phyloP scores from a whole-genome alignment of 2,113 vertebrate species.

The Melanerpes aurifrons region DNA sequence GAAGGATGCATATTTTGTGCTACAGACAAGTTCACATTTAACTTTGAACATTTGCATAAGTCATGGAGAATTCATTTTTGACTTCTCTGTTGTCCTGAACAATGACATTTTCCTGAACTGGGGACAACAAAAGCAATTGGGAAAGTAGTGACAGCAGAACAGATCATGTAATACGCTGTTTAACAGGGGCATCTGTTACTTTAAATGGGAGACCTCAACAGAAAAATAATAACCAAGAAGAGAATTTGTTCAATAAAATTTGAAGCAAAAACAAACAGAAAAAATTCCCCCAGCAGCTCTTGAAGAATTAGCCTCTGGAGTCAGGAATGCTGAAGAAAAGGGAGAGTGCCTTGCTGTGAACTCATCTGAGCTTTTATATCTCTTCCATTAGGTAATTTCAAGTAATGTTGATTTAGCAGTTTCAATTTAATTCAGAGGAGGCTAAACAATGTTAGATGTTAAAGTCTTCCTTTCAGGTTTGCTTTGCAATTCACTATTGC shows the following conservation, averaged over 20 bases:
- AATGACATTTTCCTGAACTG: conserved; percentile 49
- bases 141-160: conserved; percentile 35
- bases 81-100: conserved; percentile 54
- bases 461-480: conserved; percentile 61
- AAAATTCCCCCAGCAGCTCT: background rate
- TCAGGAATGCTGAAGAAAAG: background rate
- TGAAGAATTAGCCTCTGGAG: background rate
- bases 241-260: background rate
- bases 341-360: background rate
- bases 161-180: conserved; percentile 20
- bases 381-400: conserved; percentile 55
- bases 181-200: conserved; percentile 44
- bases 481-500: conserved; percentile 44
- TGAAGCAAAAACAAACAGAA: background rate
- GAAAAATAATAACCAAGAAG: conserved; percentile 26
- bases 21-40: conserved; percentile 38
- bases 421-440: conserved; percentile 59
- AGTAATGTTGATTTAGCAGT: conserved; percentile 69
- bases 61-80: conserved; percentile 12
- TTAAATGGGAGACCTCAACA: background rate
- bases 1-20: conserved; percentile 33
- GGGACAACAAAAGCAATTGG: conserved; percentile 45
- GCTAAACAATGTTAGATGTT: conserved; percentile 59
- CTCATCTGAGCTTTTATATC: conserved; percentile 26
- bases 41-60: conserved; percentile 22